Evolutionary conservation across 1,140 invertebrate species (phyloP), one percentile per base, ranked within the genome.

Genomic region (Drosophila sechellia): DNA sequence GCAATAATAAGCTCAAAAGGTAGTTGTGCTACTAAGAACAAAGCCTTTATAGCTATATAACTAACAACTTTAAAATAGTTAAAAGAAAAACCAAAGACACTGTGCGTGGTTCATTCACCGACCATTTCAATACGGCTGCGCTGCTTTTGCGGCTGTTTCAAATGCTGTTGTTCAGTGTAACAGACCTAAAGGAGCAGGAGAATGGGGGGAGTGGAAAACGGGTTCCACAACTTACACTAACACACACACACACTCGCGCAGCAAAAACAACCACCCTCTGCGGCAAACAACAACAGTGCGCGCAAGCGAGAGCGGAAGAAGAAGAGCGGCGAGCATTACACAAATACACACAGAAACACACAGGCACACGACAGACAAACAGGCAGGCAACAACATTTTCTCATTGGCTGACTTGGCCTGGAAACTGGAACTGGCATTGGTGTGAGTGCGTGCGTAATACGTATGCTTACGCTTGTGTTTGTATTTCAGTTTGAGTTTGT

Each of bases 361-460:
- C 64, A 64, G 20, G 43, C 60, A 43, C 61, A 64, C 56, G 63
- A 66, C 59, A 37, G 57, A 35, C 37, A 65, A 69, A 40, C 65
- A 64, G 49, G 56, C 77, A 73, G 81, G 81, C 81, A 87, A 87
- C 81, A 87, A 87, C 83, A 87, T 84, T 66, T 75, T 76, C 79
- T 90, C 90, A 91, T 91, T 91, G 90, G 90, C 85, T 91, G 90
- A 90, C 89, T 81, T 55, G 46, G 56, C 64, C 81, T 86, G 83
- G 81, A 87, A 86, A 86, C 83, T 86, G 83, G 81, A 86, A 86
- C 40, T 84, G 71, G 46, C 46, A 42, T 35, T 54, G 20, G 53
- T 56, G 70, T 56, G 45, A 22, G 45, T 84, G 11, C 37, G 37
- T 39, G 37, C 37, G 37, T 39, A 39, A 39, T 39, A 39, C 37